These are phyloP conservation scores for Oryzias javanicus DNA, from an alignment of 2,113 vertebrate genomes.

Conservation along the genomic window DNA sequence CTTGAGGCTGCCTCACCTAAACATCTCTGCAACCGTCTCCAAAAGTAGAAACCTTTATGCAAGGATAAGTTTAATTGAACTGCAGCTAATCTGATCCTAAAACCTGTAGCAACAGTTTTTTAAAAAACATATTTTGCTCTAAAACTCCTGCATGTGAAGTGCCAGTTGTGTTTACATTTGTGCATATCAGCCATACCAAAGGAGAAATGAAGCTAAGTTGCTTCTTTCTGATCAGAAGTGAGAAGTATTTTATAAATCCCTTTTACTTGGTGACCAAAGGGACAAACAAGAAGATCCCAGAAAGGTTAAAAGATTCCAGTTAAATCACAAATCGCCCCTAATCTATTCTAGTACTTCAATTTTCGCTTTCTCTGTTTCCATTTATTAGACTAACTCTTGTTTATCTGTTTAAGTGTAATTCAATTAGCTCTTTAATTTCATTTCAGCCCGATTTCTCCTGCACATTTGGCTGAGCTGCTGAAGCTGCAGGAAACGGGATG, in stretches of 20 bases:
- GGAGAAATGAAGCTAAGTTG: neutral
- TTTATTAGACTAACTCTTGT: constrained; percentile 30
- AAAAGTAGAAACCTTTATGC: too few relatives aligned
- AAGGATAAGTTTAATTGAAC: too few relatives aligned
- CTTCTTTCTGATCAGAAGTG: constrained; percentile 19
- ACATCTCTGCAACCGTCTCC: too few relatives aligned
- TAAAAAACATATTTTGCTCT: too few relatives aligned
- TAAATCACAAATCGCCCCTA: constrained; percentile 17
- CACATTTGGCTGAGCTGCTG: constrained; percentile 84
- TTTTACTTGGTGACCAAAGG: constrained; percentile 16
- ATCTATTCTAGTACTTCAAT: constrained; percentile 9
- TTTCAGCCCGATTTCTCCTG: constrained; percentile 81
- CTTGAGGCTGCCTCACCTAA: too few relatives aligned
- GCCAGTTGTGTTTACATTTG: too few relatives aligned
- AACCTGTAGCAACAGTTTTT: too few relatives aligned
- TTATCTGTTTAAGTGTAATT: constrained; percentile 26
- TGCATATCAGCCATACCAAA: too few relatives aligned
- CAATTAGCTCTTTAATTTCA: constrained; percentile 25
- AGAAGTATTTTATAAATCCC: constrained; percentile 25
- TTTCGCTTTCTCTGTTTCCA: constrained; percentile 9
- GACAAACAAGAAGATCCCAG: constrained; percentile 28
- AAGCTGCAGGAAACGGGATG: constrained; percentile 81
- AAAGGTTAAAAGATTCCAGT: constrained; percentile 17
- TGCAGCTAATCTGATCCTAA: too few relatives aligned
- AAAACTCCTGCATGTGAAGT: too few relatives aligned